These are phyloP conservation scores for Orchestia grillus DNA, from an alignment of 1,140 invertebrate species.

Conservation along the genomic window DNA sequence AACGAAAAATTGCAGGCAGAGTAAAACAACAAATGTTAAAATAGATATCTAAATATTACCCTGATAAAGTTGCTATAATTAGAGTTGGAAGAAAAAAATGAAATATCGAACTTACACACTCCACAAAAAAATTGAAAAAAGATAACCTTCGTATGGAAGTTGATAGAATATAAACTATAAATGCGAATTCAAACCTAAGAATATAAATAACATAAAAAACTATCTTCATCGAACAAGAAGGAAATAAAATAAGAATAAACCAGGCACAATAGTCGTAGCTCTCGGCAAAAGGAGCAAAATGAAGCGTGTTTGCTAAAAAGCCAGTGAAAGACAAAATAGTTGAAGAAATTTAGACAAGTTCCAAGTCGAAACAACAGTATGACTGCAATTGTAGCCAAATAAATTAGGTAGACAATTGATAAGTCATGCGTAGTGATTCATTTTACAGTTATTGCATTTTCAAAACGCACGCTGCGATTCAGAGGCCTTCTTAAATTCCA, in stretches of 20 bases:
- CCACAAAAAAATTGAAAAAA: background rate
- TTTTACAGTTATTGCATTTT: background rate
- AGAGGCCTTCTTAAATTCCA: background rate
- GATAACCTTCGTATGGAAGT: background rate
- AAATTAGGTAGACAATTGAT: background rate
- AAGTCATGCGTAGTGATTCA: background rate
- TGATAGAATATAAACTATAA: background rate
- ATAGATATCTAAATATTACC: background rate
- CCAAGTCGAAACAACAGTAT: background rate
- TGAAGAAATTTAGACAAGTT: background rate
- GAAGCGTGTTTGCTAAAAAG: background rate
- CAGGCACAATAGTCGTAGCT: background rate
- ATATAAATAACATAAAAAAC: background rate
- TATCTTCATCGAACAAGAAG: background rate
- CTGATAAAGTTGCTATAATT: background rate
- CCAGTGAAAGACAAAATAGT: background rate
- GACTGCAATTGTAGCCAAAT: background rate
- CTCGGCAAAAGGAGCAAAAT: background rate
- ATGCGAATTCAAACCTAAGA: background rate
- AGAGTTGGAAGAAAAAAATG: background rate
- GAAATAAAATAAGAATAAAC: background rate
- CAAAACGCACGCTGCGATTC: background rate
- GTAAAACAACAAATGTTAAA: slow-evolving; percentile 37
- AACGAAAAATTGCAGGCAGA: slow-evolving; percentile 18
- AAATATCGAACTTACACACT: background rate